Conservation (phyloP, 2,797 vertebrate genomes). For the Sebastes steindachneri region DNA sequence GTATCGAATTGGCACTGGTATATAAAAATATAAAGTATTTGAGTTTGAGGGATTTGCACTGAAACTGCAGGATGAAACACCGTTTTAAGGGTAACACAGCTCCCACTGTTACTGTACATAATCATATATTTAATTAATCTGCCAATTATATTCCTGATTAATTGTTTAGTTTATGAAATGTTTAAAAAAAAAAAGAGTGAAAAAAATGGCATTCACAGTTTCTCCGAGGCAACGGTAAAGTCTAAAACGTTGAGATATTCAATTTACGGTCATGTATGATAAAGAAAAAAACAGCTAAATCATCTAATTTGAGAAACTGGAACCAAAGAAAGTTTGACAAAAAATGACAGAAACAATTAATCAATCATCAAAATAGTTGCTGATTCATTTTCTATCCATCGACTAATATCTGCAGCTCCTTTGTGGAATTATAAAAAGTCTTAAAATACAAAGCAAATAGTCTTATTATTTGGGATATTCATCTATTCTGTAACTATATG, state of each 20-base stretch:
- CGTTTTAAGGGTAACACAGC: too few relatives aligned
- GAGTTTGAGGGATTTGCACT: background rate
- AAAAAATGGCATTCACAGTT: too few relatives aligned
- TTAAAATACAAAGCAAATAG: background rate
- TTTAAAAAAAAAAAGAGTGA: too few relatives aligned
- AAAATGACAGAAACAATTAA: too few relatives aligned
- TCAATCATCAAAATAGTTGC: background rate
- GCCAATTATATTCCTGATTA: too few relatives aligned
- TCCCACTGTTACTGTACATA: too few relatives aligned
- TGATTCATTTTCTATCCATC: background rate
- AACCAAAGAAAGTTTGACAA: background rate
- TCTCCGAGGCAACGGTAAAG: background rate
- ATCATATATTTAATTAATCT: too few relatives aligned
- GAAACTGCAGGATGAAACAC: too few relatives aligned
- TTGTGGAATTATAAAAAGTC: background rate
- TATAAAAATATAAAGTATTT: too few relatives aligned
- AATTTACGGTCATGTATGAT: background rate
- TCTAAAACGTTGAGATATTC: background rate
- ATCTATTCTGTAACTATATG: background rate
- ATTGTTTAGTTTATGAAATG: too few relatives aligned
- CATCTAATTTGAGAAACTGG: background rate
- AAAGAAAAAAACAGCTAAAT: background rate
- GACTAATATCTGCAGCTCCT: background rate
- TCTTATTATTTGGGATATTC: background rate
- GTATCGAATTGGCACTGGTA: too few relatives aligned